phyloP scores from a whole-genome alignment of 2,888 invertebrate genomes.

The Aricia artaxerxes region DNA sequence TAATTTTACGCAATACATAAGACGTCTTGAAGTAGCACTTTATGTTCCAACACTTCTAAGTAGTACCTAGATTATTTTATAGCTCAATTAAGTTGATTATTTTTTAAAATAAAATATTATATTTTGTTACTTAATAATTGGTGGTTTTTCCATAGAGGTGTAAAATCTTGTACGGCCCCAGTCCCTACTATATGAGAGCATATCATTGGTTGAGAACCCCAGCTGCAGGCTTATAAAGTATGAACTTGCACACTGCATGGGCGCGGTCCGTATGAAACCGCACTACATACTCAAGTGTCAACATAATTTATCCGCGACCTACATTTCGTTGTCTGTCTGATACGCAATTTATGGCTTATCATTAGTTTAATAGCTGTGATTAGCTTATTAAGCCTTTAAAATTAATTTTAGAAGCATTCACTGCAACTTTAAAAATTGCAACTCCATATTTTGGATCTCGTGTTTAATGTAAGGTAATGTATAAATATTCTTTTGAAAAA shows the following conservation, averaged over 20 bases:
- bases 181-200: not conserved
- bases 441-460: too few species aligned
- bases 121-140: too few species aligned
- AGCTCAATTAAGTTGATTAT: too few species aligned
- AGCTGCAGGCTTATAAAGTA: not conserved
- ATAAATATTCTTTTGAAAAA: not conserved
- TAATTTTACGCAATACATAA: not conserved
- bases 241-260: constrained; percentile 46
- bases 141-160: too few species aligned
- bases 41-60: too few species aligned
- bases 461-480: too few species aligned
- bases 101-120: too few species aligned
- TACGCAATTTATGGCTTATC: constrained; percentile 19
- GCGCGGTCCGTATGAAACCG: constrained; percentile 72
- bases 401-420: not conserved
- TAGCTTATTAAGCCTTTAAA: not conserved
- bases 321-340: constrained; percentile 26
- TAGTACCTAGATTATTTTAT: too few species aligned
- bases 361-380: constrained; percentile 14
- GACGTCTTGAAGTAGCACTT: too few species aligned
- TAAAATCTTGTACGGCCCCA: too few species aligned
- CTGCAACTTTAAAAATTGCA: not conserved
- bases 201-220: not conserved
- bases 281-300: not conserved
- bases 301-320: constrained; percentile 25